Percentiles rank a stretch among this genome's conserved stretches.
Evolutionary conservation across 2,113 vertebrate genomes (phyloP).

Genomic region (Syngnathoides biaculeatus): DNA sequence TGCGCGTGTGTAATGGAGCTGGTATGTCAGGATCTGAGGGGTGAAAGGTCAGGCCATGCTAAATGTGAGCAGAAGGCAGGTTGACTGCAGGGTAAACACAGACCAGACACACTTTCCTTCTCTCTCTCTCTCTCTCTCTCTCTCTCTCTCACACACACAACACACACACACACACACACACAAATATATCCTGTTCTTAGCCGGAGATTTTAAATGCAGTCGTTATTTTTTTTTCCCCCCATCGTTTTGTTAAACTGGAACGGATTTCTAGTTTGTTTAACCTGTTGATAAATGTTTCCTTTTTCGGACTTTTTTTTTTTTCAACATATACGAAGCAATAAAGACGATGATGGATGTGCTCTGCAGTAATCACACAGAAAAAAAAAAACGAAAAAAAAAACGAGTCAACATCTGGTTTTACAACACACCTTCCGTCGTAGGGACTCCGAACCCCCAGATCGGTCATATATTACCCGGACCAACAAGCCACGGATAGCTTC

Average conservation of each 20-base stretch:
- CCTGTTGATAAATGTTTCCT: conserved; percentile 46
- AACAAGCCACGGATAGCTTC: conserved; percentile 52
- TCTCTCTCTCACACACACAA: not conserved
- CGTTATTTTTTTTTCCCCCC: conserved; percentile 20
- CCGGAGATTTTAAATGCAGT: not conserved
- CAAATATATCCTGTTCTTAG: not conserved
- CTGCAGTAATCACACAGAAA: conserved; percentile 31
- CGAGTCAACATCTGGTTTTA: conserved; percentile 64
- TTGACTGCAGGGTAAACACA: conserved; percentile 72
- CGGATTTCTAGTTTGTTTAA: conserved; percentile 34
- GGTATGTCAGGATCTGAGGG: conserved; percentile 66
- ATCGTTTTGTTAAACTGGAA: conserved; percentile 39
- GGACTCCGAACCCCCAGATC: conserved; percentile 36
- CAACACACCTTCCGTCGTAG: conserved; percentile 30
- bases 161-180: conserved; percentile 10
- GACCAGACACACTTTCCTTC: conserved; percentile 55
- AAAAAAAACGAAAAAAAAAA: conserved; percentile 28
- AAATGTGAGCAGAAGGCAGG: conserved; percentile 72
- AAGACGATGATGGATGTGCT: conserved; percentile 48
- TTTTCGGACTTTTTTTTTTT: conserved; percentile 26
- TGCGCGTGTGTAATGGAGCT: conserved; percentile 61
- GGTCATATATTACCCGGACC: conserved; percentile 55
- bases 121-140: conserved; percentile 14
- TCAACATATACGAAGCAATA: conserved; percentile 49
- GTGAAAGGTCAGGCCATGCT: conserved; percentile 68